A percentile compares a stretch with the other conserved stretches of the same genome.
phyloP scores from a whole-genome alignment of 2,113 vertebrate species.

The Lucifuga dentata region DNA sequence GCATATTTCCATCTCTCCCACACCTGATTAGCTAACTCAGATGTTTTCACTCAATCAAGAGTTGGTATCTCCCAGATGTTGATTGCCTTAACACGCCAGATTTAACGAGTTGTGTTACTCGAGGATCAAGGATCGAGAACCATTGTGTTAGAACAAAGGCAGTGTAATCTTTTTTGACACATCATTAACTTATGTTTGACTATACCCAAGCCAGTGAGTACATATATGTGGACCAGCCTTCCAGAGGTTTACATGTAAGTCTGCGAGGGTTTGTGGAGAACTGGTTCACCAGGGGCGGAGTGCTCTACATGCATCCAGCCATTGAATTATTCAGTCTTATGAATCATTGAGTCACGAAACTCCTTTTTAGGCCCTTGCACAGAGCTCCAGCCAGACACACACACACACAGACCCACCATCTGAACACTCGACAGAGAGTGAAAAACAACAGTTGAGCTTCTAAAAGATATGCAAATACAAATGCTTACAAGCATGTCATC shows the following conservation, averaged over 20 bases:
- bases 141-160: background rate
- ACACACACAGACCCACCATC: conserved; percentile 43
- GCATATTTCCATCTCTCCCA: too few relatives aligned
- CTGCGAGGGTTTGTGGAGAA: conserved; percentile 53
- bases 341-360: conserved; percentile 81
- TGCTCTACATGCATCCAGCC: conserved; percentile 77
- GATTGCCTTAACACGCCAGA: too few relatives aligned
- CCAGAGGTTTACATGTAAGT: conserved; percentile 49
- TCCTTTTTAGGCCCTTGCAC: conserved; percentile 74
- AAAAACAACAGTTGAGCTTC: background rate
- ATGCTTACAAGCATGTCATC: background rate
- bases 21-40: too few relatives aligned
- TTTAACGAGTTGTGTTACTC: too few relatives aligned
- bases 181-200: background rate
- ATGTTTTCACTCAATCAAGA: too few relatives aligned
- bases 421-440: conserved; percentile 54
- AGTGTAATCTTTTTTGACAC: background rate
- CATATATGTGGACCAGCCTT: conserved; percentile 14
- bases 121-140: too few relatives aligned
- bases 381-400: conserved; percentile 59
- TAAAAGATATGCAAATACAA: conserved; percentile 39
- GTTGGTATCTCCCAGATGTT: too few relatives aligned
- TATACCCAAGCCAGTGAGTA: background rate
- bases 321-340: conserved; percentile 84
- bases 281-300: conserved; percentile 74